These are phyloP conservation scores for Diarsia dahlii DNA, from an alignment of 2,888 invertebrate genomes.

Conservation along the genomic window DNA sequence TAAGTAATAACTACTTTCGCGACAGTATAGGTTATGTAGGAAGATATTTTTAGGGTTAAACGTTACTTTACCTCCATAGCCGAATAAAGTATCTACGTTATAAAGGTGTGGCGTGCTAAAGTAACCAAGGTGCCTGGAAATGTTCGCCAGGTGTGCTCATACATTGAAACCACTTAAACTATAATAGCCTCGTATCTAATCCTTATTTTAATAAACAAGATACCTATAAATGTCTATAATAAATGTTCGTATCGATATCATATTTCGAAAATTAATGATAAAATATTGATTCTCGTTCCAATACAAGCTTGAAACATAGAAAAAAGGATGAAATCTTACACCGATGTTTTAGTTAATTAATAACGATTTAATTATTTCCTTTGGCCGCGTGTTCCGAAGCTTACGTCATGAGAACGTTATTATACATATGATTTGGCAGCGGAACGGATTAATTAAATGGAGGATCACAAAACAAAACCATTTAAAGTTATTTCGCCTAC, in stretches of 20 bases:
- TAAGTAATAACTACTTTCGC: background rate
- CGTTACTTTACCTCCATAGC: background rate
- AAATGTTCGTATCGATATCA: slow-evolving; percentile 59
- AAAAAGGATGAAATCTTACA: slow-evolving; percentile 61
- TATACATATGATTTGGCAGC: slow-evolving; percentile 63
- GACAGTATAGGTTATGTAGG: background rate
- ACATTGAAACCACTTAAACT: slow-evolving; percentile 50
- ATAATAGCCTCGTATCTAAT: slow-evolving; percentile 48
- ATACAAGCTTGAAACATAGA: slow-evolving; percentile 52
- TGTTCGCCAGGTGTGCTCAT: slow-evolving; percentile 46
- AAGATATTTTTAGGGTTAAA: background rate
- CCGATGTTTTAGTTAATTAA: slow-evolving; percentile 57
- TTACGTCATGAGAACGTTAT: slow-evolving; percentile 68
- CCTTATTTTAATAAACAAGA: slow-evolving; percentile 60
- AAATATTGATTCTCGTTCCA: slow-evolving; percentile 57
- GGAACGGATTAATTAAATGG: slow-evolving; percentile 68
- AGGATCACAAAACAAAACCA: slow-evolving; percentile 64
- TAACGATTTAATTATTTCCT: slow-evolving; percentile 54
- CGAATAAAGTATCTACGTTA: slow-evolving; percentile 1
- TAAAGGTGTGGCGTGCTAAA: slow-evolving; percentile 38
- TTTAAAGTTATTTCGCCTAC: slow-evolving; percentile 66
- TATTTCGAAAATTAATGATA: slow-evolving; percentile 61
- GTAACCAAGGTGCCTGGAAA: slow-evolving; percentile 45
- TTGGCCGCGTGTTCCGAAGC: slow-evolving; percentile 54
- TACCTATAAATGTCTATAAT: slow-evolving; percentile 59